Percentiles rank a stretch among this genome's conserved stretches.
phyloP scores from a whole-genome alignment of 2,888 invertebrate species.

The Omphaloscelis lunosa region DNA sequence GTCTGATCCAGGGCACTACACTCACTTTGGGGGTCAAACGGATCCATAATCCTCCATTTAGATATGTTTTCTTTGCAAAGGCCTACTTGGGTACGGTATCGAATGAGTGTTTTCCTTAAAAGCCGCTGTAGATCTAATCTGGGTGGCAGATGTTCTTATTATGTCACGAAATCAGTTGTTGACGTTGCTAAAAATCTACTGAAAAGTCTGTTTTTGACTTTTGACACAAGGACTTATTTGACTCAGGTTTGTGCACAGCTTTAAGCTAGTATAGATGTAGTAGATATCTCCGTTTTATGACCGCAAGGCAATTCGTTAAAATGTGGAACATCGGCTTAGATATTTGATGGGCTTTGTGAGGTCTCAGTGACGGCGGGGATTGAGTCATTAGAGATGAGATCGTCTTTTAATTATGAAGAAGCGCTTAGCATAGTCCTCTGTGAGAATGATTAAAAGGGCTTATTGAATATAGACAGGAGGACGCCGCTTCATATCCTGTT shows the following conservation, averaged over 20 bases:
- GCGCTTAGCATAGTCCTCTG: not conserved
- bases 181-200: no score
- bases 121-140: not conserved
- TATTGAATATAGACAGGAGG: not conserved
- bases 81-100: not conserved
- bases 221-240: not conserved
- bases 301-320: slow-evolving; percentile 64
- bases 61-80: not conserved
- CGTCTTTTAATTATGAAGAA: not conserved
- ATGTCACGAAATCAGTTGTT: not conserved
- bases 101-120: not conserved
- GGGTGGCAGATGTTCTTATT: not conserved
- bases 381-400: not conserved
- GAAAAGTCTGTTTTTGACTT: not conserved
- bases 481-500: not conserved
- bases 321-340: slow-evolving; percentile 72
- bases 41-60: not conserved
- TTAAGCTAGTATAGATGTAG: slow-evolving; percentile 2
- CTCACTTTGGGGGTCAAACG: not conserved
- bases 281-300: slow-evolving; percentile 60
- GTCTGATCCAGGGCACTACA: not conserved
- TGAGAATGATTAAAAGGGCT: accelerated
- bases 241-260: not conserved
- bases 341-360: slow-evolving; percentile 62
- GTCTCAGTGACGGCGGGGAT: slow-evolving; percentile 59